Percentiles rank a stretch among this genome's conserved stretches.
Conservation (phyloP, 2,888 invertebrate species). For the Ophioninae sp. region DNA sequence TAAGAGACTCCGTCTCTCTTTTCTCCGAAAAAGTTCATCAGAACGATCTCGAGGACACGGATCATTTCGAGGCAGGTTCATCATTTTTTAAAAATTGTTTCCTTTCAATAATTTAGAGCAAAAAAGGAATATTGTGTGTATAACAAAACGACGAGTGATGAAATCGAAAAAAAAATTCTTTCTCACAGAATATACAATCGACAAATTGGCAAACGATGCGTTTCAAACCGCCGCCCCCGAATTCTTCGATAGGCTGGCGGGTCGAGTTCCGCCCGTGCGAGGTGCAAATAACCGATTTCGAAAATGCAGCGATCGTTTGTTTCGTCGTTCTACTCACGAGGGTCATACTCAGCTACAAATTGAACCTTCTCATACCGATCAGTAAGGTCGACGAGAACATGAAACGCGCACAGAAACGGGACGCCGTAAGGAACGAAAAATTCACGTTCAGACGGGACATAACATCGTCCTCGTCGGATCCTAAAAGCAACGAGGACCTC, state of each 20-base stretch:
- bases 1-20: constrained; percentile 96
- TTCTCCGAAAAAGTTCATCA: constrained; percentile 97
- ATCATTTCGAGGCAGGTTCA: constrained; percentile 95
- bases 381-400: constrained; percentile 99
- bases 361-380: constrained; percentile 98
- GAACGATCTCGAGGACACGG: constrained; percentile 95
- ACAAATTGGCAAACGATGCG: constrained; percentile 99
- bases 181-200: constrained; percentile 95
- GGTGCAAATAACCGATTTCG: constrained; percentile 99
- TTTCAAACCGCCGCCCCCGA: constrained; percentile 98
- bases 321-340: constrained; percentile 98
- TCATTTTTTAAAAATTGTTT: not conserved
- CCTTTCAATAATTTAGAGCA: too few species aligned
- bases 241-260: constrained; percentile 98
- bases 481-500: constrained; percentile 80
- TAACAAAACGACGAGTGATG: not conserved
- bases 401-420: constrained; percentile 95
- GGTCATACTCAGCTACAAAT: constrained; percentile 97
- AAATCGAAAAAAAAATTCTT: constrained; percentile 3
- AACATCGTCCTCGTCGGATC: constrained; percentile 79
- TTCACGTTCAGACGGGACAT: constrained; percentile 97
- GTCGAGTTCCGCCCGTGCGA: constrained; percentile 99
- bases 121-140: not conserved
- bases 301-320: constrained; percentile 99
- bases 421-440: constrained; percentile 91